Conservation (phyloP, 2,888 invertebrate species). For the Agrotis clavis region DNA sequence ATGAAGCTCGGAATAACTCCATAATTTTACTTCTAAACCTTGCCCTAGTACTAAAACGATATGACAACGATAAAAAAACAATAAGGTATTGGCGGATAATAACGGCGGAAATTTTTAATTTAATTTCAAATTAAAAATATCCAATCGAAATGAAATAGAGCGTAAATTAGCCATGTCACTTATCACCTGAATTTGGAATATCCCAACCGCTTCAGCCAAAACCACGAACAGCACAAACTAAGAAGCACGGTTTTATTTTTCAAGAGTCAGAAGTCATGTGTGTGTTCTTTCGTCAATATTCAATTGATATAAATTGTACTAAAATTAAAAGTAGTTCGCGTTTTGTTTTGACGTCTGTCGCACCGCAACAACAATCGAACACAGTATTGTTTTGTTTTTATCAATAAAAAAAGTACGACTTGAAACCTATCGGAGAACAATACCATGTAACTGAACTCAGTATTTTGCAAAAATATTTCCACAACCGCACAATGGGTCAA, state of each 20-base stretch:
- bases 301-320: constrained; percentile 14
- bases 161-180: too few relatives aligned
- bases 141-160: too few relatives aligned
- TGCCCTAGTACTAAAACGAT: background rate
- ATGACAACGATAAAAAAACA: too few relatives aligned
- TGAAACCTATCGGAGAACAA: constrained; percentile 43
- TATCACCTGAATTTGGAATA: background rate
- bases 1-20: background rate
- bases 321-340: constrained; percentile 29
- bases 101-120: too few relatives aligned
- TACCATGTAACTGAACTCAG: constrained; percentile 52
- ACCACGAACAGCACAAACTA: background rate
- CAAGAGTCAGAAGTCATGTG: background rate
- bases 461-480: constrained; percentile 58
- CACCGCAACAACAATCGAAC: constrained; percentile 18
- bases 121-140: too few relatives aligned
- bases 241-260: background rate
- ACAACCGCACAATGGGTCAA: constrained; percentile 58
- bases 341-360: constrained; percentile 45
- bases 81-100: too few relatives aligned
- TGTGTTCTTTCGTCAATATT: background rate
- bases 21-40: background rate
- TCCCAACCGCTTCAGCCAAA: background rate
- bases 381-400: constrained; percentile 45
- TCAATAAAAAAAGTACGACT: constrained; percentile 27